These are phyloP conservation scores for Corythaeola cristata DNA, from an alignment of 2,113 vertebrate species.

Conservation along the genomic window DNA sequence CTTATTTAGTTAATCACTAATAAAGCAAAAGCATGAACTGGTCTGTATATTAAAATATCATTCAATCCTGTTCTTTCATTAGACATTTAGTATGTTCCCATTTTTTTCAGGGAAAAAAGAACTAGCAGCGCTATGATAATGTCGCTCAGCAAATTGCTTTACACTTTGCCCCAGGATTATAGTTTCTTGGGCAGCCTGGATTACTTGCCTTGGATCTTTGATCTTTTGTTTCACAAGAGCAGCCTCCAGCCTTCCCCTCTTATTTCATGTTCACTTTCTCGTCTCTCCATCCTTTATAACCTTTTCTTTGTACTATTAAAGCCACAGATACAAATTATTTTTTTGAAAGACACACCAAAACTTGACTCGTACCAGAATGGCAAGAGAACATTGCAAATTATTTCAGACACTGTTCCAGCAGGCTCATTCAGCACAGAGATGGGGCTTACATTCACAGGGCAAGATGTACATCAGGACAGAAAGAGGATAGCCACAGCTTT, in stretches of 20 bases:
- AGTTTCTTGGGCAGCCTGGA: not conserved
- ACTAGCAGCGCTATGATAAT: not conserved
- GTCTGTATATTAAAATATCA: not conserved
- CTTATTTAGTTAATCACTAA: not conserved
- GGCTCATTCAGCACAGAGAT: not conserved
- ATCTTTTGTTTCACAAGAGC: not conserved
- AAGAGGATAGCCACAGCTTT: not conserved
- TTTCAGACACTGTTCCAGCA: not conserved
- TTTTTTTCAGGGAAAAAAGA: not conserved
- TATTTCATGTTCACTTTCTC: not conserved
- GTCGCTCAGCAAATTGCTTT: not conserved
- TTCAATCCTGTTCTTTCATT: not conserved
- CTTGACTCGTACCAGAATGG: not conserved
- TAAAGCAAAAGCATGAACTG: not conserved
- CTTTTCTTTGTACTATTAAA: not conserved
- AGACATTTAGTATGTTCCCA: not conserved
- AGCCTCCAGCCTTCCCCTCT: not conserved
- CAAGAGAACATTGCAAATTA: not conserved
- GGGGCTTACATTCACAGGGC: not conserved
- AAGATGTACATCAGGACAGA: not conserved
- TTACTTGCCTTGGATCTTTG: not conserved
- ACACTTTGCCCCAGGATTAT: not conserved
- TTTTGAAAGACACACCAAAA: not conserved
- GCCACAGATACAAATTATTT: not conserved
- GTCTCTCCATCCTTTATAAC: not conserved